A percentile compares a stretch with the other conserved stretches of the same genome.
phyloP scores from a whole-genome alignment of 2,113 vertebrate genomes.

The Onychorhynchus coronatus region DNA sequence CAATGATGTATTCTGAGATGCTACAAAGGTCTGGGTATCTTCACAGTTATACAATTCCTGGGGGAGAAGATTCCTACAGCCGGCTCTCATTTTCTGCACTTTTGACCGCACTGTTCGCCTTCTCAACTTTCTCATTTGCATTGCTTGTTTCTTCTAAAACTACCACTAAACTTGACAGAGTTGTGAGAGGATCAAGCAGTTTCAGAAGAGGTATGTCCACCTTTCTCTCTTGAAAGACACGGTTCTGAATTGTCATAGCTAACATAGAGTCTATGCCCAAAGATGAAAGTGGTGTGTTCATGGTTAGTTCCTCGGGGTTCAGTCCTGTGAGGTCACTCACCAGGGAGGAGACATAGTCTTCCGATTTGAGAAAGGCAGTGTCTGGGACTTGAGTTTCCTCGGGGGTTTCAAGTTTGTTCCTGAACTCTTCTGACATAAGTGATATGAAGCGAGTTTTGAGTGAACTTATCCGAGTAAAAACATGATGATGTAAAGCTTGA shows the following conservation, averaged over 20 bases:
- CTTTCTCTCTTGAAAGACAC: slow-evolving; percentile 75
- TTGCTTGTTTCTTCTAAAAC: slow-evolving; percentile 53
- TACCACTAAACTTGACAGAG: slow-evolving; percentile 69
- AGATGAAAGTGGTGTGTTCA: slow-evolving; percentile 63
- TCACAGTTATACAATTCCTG: not conserved
- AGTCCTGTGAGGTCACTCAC: slow-evolving; percentile 68
- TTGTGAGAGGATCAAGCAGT: slow-evolving; percentile 80
- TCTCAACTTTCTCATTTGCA: not conserved
- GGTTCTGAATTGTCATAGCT: slow-evolving; percentile 84
- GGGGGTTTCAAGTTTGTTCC: not conserved
- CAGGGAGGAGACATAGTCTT: slow-evolving; percentile 69
- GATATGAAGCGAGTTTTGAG: slow-evolving; percentile 71
- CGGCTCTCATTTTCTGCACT: not conserved
- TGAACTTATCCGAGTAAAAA: slow-evolving; percentile 66
- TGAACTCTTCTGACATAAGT: slow-evolving; percentile 65
- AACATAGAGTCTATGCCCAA: slow-evolving; percentile 87
- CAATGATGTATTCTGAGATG: not conserved
- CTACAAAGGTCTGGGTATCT: not conserved
- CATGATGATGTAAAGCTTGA: slow-evolving; percentile 55
- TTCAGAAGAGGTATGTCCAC: slow-evolving; percentile 78
- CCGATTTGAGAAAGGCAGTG: slow-evolving; percentile 21
- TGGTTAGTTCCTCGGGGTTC: slow-evolving; percentile 65
- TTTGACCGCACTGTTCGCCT: not conserved
- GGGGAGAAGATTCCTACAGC: not conserved
- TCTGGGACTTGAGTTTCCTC: not conserved